These are phyloP conservation scores for Zaprionus kolodkinae DNA, from an alignment of 1,140 invertebrate genomes.

Conservation along the genomic window DNA sequence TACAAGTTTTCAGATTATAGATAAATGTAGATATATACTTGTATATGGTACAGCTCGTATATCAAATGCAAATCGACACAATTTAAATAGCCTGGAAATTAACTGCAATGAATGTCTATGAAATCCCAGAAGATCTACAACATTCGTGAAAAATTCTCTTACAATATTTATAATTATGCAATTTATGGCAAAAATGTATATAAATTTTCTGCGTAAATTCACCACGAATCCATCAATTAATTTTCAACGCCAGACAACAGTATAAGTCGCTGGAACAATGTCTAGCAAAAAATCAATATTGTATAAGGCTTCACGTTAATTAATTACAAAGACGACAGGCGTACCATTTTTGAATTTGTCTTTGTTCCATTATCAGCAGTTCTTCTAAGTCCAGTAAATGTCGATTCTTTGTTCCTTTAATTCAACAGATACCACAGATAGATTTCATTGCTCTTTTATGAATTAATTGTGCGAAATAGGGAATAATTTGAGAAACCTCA, in stretches of 20 bases:
- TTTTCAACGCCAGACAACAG: neutral
- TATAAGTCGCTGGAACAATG: neutral
- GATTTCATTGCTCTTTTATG: neutral
- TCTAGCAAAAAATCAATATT: neutral
- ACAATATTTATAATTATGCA: neutral
- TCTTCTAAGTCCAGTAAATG: neutral
- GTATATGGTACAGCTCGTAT: neutral
- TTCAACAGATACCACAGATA: neutral
- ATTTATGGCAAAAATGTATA: neutral
- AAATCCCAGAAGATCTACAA: neutral
- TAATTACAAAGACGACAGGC: neutral
- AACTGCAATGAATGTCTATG: conserved; percentile 32
- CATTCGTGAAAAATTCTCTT: neutral
- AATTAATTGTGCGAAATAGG: no score
- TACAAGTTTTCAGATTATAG: neutral
- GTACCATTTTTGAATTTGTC: neutral
- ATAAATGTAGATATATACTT: neutral
- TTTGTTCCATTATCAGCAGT: neutral
- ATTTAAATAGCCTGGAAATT: conserved; percentile 46
- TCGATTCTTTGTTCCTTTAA: neutral
- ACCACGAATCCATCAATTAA: conserved; percentile 2
- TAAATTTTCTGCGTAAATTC: neutral
- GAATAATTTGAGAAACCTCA: no score
- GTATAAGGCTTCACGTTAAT: neutral
- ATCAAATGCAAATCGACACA: conserved; percentile 4